Conservation (phyloP, 1,140 invertebrate genomes). For the Phenacoccus solenopsis region DNA sequence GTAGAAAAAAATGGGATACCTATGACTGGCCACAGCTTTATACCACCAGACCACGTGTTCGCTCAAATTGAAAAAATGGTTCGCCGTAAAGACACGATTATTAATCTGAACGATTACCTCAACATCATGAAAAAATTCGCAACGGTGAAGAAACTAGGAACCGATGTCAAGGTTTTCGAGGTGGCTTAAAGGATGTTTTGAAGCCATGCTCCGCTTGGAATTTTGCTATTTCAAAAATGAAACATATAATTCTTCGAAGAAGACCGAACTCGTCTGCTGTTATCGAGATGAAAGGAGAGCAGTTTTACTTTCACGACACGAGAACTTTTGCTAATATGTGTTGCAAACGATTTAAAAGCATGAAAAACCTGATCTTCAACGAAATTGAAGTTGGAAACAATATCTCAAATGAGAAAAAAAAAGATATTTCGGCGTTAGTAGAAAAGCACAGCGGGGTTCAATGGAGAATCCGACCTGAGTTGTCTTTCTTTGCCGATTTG, state of each 20-base stretch:
- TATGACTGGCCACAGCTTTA: slow-evolving; percentile 28
- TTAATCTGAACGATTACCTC: not conserved
- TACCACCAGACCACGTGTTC: slow-evolving; percentile 29
- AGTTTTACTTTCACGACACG: not conserved
- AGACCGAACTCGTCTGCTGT: no score
- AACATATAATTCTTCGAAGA: not conserved
- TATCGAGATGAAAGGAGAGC: not conserved
- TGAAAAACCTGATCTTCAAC: not conserved
- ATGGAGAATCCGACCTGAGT: not conserved
- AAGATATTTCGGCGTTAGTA: not conserved
- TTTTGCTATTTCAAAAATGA: no score
- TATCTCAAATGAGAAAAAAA: not conserved
- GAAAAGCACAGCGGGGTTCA: not conserved
- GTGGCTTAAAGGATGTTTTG: no score
- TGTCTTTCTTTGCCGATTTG: not conserved
- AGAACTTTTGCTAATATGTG: not conserved
- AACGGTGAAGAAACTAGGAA: not conserved
- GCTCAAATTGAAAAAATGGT: slow-evolving; percentile 23
- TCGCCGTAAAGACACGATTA: not conserved
- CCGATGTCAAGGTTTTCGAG: not conserved
- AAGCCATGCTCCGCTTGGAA: no score
- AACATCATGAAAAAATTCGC: not conserved
- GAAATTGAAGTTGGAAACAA: not conserved
- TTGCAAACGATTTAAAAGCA: not conserved
- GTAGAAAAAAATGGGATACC: no score